A percentile compares a stretch with the other conserved stretches of the same genome.
Evolutionary conservation across 23 tunicate species (phyloP).

Genomic region (Ciona savignyi): DNA sequence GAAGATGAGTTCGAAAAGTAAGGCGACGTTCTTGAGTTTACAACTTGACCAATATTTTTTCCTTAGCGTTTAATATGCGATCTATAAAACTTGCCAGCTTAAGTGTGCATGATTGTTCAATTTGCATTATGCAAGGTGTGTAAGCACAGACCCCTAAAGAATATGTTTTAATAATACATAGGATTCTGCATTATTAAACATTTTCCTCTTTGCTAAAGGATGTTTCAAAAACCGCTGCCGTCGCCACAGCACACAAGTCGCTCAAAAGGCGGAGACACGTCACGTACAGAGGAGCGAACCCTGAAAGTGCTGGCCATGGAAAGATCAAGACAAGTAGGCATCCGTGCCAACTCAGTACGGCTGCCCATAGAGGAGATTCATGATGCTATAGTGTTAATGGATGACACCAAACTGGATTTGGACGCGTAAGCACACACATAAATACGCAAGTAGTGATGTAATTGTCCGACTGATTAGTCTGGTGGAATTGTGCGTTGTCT

Average conservation of each 20-base stretch:
- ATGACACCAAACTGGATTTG: constrained; percentile 48
- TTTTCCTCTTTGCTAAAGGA: constrained; percentile 22
- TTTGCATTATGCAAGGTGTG: not conserved
- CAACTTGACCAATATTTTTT: too few relatives aligned
- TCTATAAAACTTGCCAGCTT: not conserved
- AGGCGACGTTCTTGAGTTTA: too few relatives aligned
- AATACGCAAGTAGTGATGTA: too few relatives aligned
- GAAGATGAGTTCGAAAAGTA: constrained; percentile 61
- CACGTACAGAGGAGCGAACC: constrained; percentile 8
- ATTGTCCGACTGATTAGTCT: too few relatives aligned
- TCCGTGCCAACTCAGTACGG: constrained; percentile 60
- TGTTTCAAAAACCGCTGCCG: constrained; percentile 59
- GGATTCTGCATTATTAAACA: too few relatives aligned
- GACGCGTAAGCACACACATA: constrained; percentile 54
- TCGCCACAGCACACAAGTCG: constrained; percentile 23
- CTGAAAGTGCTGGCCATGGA: constrained; percentile 67
- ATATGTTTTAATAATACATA: too few relatives aligned
- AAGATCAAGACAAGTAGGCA: constrained; percentile 71
- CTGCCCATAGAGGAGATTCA: constrained; percentile 73
- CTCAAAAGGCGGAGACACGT: constrained; percentile 10
- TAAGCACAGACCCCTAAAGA: not conserved
- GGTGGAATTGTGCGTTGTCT: too few relatives aligned
- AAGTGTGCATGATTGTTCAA: not conserved
- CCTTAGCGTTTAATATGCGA: too few relatives aligned
- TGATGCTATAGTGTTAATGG: constrained; percentile 78